phyloP scores from a whole-genome alignment of 2,113 vertebrate species.

The Etheostoma spectabile region DNA sequence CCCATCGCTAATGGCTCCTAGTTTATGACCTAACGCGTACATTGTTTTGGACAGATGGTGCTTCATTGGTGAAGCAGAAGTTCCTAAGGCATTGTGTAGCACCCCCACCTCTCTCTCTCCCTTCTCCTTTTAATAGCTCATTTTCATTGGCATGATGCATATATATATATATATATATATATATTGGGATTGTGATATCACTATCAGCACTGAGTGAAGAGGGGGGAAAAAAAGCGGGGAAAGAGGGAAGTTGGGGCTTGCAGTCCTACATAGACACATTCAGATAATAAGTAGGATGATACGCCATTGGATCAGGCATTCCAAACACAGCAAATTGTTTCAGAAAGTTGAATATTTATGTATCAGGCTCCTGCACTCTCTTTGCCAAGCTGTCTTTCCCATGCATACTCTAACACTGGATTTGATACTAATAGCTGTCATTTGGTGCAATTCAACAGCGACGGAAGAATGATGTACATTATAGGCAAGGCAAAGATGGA shows the following conservation, averaged over 20 bases:
- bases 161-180: conserved; percentile 83
- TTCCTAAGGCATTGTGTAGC: conserved; percentile 65
- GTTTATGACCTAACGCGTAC: conserved; percentile 78
- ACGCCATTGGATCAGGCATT: conserved; percentile 61
- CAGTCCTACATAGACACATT: conserved; percentile 51
- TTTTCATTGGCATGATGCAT: conserved; percentile 88
- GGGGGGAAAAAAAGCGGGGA: neutral
- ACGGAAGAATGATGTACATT: conserved; percentile 70
- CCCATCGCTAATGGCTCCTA: conserved; percentile 74
- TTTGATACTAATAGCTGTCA: conserved; percentile 96
- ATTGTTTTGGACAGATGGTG: conserved; percentile 83
- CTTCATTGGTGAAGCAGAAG: conserved; percentile 72
- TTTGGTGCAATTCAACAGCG: conserved; percentile 90
- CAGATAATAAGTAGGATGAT: conserved; percentile 65
- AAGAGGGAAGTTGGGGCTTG: neutral
- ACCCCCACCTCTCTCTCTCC: conserved; percentile 14
- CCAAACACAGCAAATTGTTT: conserved; percentile 61
- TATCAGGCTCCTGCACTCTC: conserved; percentile 39
- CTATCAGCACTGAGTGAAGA: conserved; percentile 79
- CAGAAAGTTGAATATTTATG: conserved; percentile 63
- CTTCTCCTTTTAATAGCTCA: conserved; percentile 78
- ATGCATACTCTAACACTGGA: conserved; percentile 63
- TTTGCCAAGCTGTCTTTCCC: conserved; percentile 50
- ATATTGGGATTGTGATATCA: conserved; percentile 67
- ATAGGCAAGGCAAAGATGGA: conserved; percentile 77